A percentile compares a stretch with the other conserved stretches of the same genome.
These are phyloP conservation scores for Xyrauchen texanus DNA, from an alignment of 2,113 vertebrate genomes.

Conservation along the genomic window DNA sequence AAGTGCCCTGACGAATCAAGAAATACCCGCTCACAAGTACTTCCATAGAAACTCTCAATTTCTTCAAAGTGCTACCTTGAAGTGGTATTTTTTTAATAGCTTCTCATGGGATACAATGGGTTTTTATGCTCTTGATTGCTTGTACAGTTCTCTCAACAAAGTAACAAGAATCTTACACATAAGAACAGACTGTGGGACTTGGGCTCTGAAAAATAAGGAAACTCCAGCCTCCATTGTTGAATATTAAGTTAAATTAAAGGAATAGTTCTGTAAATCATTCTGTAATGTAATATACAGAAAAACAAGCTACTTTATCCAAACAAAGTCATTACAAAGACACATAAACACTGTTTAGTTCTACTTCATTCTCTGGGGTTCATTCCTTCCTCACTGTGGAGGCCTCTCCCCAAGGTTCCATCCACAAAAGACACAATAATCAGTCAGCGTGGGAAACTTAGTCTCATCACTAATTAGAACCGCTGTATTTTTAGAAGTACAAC, in stretches of 20 bases:
- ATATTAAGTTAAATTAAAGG: too few species aligned
- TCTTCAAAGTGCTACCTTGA: not conserved
- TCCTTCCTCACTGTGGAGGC: not conserved
- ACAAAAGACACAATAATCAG: constrained; percentile 62
- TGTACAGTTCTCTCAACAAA: too few species aligned
- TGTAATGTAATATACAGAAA: not conserved
- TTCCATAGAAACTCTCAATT: too few species aligned
- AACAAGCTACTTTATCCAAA: not conserved
- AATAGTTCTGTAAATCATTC: too few species aligned
- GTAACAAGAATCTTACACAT: too few species aligned
- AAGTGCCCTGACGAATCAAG: not conserved
- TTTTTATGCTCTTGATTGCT: too few species aligned
- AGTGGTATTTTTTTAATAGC: not conserved
- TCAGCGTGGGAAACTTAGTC: constrained; percentile 49
- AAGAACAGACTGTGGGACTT: too few species aligned
- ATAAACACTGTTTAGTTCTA: constrained; percentile 3
- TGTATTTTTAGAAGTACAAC: constrained; percentile 51
- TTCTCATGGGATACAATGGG: too few species aligned
- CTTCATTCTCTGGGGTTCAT: constrained; percentile 13
- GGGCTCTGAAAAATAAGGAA: too few species aligned
- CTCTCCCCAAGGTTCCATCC: constrained; percentile 37
- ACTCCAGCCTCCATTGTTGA: too few species aligned
- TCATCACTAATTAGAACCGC: constrained; percentile 63
- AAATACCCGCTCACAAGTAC: not conserved
- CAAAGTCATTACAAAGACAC: constrained; percentile 20